A percentile compares a stretch with the other conserved stretches of the same genome.
These are phyloP conservation scores for Tridacna crocea DNA, from an alignment of 2,888 invertebrate genomes.

Conservation along the genomic window DNA sequence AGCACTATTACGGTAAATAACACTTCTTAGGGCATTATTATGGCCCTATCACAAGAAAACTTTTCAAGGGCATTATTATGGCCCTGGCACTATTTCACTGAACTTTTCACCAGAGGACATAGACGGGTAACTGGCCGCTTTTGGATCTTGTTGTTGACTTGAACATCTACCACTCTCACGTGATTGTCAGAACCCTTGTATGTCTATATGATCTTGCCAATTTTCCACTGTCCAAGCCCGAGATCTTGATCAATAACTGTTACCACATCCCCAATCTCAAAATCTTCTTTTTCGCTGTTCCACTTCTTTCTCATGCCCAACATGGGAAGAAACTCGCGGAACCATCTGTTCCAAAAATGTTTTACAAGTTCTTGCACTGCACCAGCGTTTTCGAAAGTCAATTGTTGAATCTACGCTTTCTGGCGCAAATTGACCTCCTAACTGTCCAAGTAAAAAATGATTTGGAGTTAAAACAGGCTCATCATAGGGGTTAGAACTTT, in stretches of 20 bases:
- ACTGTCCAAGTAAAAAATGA: slow-evolving; percentile 62
- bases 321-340: no score
- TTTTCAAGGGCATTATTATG: background rate
- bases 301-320: no score
- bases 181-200: slow-evolving; percentile 49
- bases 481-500: no score
- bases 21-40: slow-evolving; percentile 1
- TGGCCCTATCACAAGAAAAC: slow-evolving; percentile 4
- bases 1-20: no score
- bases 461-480: slow-evolving; percentile 58
- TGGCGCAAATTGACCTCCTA: slow-evolving; percentile 55
- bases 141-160: slow-evolving; percentile 22
- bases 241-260: slow-evolving; percentile 41
- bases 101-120: no score
- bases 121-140: slow-evolving; percentile 38
- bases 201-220: slow-evolving; percentile 44
- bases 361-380: slow-evolving; percentile 58
- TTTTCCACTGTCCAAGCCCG: slow-evolving; percentile 47
- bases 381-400: slow-evolving; percentile 36
- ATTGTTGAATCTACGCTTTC: slow-evolving; percentile 56
- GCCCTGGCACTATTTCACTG: background rate
- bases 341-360: no score
- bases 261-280: slow-evolving; percentile 51
- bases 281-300: slow-evolving; percentile 28
- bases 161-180: slow-evolving; percentile 40